Percentiles rank a stretch among this genome's conserved stretches.
These are phyloP conservation scores for Benitochromis conjunctus DNA, from an alignment of 2,113 vertebrate genomes.

Conservation along the genomic window DNA sequence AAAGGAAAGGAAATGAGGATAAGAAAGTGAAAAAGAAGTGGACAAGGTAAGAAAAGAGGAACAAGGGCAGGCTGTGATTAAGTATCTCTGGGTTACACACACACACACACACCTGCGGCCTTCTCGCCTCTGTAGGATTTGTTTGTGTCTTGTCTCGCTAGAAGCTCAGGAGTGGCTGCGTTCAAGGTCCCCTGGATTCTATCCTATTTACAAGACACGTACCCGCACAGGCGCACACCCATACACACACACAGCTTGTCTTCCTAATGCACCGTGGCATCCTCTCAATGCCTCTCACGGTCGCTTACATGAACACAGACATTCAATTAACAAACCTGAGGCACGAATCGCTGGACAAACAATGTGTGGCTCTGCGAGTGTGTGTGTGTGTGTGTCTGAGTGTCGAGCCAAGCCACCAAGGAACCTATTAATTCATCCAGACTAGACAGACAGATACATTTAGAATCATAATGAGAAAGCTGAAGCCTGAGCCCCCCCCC, in stretches of 20 bases:
- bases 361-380: not conserved
- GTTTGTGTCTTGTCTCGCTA: constrained; percentile 38
- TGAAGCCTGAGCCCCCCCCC: not conserved
- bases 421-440: constrained; percentile 49
- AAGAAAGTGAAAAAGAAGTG: not conserved
- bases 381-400: constrained; percentile 6
- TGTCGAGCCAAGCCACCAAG: constrained; percentile 13
- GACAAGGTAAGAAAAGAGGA: not conserved
- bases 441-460: constrained; percentile 47
- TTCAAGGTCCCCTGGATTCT: constrained; percentile 48
- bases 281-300: constrained; percentile 46
- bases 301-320: constrained; percentile 53
- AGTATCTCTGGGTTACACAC: not conserved
- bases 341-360: constrained; percentile 28
- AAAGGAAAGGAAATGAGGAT: not conserved
- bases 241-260: constrained; percentile 28
- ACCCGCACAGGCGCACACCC: constrained; percentile 4
- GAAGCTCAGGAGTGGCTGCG: constrained; percentile 22
- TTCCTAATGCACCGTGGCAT: constrained; percentile 54
- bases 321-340: constrained; percentile 55
- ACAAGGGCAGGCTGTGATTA: not conserved
- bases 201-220: constrained; percentile 35
- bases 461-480: constrained; percentile 46
- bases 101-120: constrained; percentile 25
- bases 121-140: constrained; percentile 15